Conservation (phyloP, 2,888 invertebrate genomes). For the Caenorhabditis sp. region DNA sequence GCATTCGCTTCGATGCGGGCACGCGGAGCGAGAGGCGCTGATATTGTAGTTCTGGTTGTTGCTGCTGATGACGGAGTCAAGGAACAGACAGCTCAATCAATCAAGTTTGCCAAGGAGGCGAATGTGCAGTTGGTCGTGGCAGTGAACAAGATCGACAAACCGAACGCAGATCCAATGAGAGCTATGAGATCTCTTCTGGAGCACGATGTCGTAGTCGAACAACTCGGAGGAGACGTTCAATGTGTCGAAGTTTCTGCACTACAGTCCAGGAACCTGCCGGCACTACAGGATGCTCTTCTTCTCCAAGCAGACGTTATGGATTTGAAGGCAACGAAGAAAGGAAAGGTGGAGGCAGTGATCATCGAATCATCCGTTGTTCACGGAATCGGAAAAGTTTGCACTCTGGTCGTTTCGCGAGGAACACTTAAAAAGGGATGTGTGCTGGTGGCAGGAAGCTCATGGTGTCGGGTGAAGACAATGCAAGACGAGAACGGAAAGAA, state of each 20-base stretch:
- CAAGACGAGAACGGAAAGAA: conserved; percentile 76
- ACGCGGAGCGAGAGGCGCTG: conserved; percentile 96
- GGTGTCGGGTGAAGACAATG: conserved; percentile 87
- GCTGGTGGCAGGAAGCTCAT: conserved; percentile 91
- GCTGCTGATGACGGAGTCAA: conserved; percentile 98
- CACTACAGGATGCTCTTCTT: conserved; percentile 84
- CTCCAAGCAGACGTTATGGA: conserved; percentile 89
- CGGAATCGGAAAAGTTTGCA: conserved; percentile 89
- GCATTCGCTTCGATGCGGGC: conserved; percentile 96
- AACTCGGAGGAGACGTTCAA: conserved; percentile 93
- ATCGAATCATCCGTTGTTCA: conserved; percentile 90
- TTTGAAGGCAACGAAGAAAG: conserved; percentile 90
- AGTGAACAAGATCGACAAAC: conserved; percentile 97
- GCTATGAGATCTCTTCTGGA: conserved; percentile 89
- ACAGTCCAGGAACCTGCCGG: conserved; percentile 84
- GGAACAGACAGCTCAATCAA: conserved; percentile 96
- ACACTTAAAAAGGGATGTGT: conserved; percentile 89
- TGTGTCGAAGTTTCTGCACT: conserved; percentile 94
- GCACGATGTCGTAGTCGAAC: conserved; percentile 91
- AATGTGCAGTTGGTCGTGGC: conserved; percentile 96
- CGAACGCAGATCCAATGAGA: conserved; percentile 91
- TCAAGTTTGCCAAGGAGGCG: conserved; percentile 87
- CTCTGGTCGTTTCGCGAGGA: conserved; percentile 91
- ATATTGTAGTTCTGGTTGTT: conserved; percentile 90
- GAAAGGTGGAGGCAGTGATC: conserved; percentile 92